Evolutionary conservation across 2,888 invertebrate genomes (phyloP).

Genomic region (Lasiommata megera): DNA sequence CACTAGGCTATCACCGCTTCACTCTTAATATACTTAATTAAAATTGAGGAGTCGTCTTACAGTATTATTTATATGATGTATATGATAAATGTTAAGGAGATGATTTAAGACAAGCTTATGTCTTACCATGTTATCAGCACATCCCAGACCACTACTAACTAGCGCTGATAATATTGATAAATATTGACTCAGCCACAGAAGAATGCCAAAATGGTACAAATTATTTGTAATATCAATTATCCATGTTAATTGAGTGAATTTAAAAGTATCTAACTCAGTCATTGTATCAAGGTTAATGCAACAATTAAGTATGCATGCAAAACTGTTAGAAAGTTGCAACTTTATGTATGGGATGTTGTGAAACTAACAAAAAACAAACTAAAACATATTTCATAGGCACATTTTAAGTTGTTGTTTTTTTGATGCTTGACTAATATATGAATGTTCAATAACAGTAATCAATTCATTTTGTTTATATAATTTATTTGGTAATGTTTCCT

Average conservation of each 20-base stretch:
- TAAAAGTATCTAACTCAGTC: slow-evolving; percentile 3
- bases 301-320: slow-evolving; percentile 13
- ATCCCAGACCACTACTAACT: too few relatives aligned
- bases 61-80: too few relatives aligned
- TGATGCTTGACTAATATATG: neutral
- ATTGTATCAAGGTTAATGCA: slow-evolving; percentile 16
- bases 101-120: too few relatives aligned
- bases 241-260: neutral
- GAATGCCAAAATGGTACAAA: neutral
- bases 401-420: neutral
- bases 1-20: too few relatives aligned
- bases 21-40: too few relatives aligned
- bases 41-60: too few relatives aligned
- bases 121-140: too few relatives aligned
- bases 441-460: neutral
- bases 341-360: slow-evolving; percentile 22
- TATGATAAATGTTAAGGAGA: too few relatives aligned
- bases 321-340: slow-evolving; percentile 15
- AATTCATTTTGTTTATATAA: neutral
- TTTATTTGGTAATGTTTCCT: neutral
- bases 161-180: too few relatives aligned
- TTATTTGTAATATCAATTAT: neutral
- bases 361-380: slow-evolving; percentile 11
- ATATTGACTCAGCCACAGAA: too few relatives aligned
- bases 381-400: neutral